Conservation (phyloP, 2,888 invertebrate genomes). For the Dryobotodes eremita region DNA sequence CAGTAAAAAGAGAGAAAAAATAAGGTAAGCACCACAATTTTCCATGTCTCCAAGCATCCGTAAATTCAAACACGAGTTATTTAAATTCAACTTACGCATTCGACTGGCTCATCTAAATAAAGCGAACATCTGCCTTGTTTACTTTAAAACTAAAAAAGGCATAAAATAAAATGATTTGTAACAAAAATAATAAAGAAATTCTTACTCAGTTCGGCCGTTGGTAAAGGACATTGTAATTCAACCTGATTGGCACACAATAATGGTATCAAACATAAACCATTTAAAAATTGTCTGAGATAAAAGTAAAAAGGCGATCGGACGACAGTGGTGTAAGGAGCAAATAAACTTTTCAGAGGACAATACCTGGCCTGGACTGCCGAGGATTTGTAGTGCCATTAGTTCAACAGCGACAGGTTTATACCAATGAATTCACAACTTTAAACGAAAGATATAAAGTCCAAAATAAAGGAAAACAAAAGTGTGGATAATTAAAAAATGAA, state of each 20-base stretch:
- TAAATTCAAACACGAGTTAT: conserved; percentile 81
- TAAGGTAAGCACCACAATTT: conserved; percentile 59
- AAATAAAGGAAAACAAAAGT: conserved; percentile 34
- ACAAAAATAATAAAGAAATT: conserved; percentile 86
- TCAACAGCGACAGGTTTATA: conserved; percentile 71
- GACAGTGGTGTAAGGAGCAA: conserved; percentile 86
- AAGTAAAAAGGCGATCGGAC: conserved; percentile 85
- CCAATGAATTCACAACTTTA: conserved; percentile 65
- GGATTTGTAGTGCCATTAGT: conserved; percentile 90
- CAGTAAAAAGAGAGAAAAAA: conserved; percentile 57
- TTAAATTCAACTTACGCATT: conserved; percentile 82
- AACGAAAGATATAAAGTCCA: conserved; percentile 53
- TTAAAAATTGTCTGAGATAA: conserved; percentile 90
- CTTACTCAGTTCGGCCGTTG: conserved; percentile 86
- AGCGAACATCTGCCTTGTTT: conserved; percentile 86
- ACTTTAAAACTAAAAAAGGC: conserved; percentile 80
- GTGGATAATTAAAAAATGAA: conserved; percentile 81
- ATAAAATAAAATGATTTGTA: conserved; percentile 87
- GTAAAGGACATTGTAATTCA: conserved; percentile 91
- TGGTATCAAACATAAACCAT: conserved; percentile 90
- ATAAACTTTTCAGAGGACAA: conserved; percentile 86
- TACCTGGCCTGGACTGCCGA: conserved; percentile 85
- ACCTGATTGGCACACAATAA: conserved; percentile 91
- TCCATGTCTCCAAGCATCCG: conserved; percentile 66
- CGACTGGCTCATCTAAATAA: conserved; percentile 86